A percentile compares a stretch with the other conserved stretches of the same genome.
Evolutionary conservation across 2,113 vertebrate species (phyloP).

Genomic region (Tetraodon nigroviridis): DNA sequence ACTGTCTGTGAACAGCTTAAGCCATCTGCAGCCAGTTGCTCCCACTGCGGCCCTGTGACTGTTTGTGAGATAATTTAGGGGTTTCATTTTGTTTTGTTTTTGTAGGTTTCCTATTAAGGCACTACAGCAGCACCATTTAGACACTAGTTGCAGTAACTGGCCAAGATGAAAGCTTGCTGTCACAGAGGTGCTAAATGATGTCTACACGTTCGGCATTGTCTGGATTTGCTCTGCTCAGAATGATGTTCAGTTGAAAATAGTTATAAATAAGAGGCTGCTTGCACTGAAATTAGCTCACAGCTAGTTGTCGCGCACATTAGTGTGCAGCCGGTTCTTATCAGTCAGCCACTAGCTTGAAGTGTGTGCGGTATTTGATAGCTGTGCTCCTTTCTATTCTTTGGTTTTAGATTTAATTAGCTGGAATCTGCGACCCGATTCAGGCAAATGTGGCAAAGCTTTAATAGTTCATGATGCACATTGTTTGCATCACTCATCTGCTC

Average conservation of each 20-base stretch:
- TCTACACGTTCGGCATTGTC: too few species aligned
- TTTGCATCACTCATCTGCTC: background rate
- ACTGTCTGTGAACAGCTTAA: background rate
- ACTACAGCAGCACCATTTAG: too few species aligned
- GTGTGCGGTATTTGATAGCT: conserved; percentile 5
- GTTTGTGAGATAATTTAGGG: conserved; percentile 14
- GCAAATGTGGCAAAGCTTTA: background rate
- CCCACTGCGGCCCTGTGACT: conserved; percentile 1
- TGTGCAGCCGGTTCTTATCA: conserved; percentile 12
- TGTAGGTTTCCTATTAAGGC: too few species aligned
- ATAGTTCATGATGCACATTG: background rate
- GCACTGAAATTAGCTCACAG: background rate
- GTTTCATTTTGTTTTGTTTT: background rate
- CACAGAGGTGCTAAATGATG: too few species aligned
- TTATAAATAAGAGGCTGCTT: background rate
- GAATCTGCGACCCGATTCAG: background rate
- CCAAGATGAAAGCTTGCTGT: too few species aligned
- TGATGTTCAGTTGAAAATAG: background rate
- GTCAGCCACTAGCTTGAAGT: conserved; percentile 7
- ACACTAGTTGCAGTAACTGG: too few species aligned
- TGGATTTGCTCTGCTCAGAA: background rate
- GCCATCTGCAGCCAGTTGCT: conserved; percentile 26
- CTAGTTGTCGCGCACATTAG: background rate
- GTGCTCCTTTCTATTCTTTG: conserved; percentile 3
- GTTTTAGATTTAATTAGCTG: conserved; percentile 11